These are phyloP conservation scores for Leptoclinus maculatus DNA, from an alignment of 2,797 vertebrate species.

Conservation along the genomic window DNA sequence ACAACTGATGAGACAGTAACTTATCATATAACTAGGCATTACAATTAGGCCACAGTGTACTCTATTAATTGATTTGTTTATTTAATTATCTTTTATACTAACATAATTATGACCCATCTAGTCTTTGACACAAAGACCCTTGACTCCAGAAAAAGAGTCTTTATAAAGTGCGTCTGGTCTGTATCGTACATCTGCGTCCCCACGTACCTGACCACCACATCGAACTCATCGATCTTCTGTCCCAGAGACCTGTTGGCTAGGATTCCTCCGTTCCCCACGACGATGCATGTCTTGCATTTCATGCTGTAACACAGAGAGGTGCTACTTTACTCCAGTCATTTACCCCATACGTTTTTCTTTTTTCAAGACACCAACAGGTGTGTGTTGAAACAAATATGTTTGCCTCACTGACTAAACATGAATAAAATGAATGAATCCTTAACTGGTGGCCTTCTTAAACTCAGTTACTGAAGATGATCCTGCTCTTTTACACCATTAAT, in stretches of 20 bases:
- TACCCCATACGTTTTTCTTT: neutral
- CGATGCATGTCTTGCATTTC: slow-evolving; percentile 90
- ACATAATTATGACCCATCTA: no score
- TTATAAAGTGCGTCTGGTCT: no score
- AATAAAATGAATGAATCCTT: neutral
- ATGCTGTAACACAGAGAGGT: slow-evolving; percentile 77
- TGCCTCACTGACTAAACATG: neutral
- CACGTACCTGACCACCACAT: slow-evolving; percentile 92
- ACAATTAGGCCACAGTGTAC: no score
- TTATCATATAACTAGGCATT: no score
- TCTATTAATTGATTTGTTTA: no score
- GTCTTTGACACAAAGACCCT: no score
- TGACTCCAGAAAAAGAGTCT: no score
- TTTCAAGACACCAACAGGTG: neutral
- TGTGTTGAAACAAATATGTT: neutral
- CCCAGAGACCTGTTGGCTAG: slow-evolving; percentile 93
- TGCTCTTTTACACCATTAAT: neutral
- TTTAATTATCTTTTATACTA: no score
- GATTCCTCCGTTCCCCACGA: slow-evolving; percentile 93
- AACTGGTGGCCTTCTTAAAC: neutral
- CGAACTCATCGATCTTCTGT: slow-evolving; percentile 89
- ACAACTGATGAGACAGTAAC: no score
- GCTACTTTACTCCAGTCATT: neutral
- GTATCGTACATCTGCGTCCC: neutral
- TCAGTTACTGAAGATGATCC: neutral